Evolutionary conservation across 2,888 invertebrate species (phyloP).

Genomic region (Chymomyza fuscimana): DNA sequence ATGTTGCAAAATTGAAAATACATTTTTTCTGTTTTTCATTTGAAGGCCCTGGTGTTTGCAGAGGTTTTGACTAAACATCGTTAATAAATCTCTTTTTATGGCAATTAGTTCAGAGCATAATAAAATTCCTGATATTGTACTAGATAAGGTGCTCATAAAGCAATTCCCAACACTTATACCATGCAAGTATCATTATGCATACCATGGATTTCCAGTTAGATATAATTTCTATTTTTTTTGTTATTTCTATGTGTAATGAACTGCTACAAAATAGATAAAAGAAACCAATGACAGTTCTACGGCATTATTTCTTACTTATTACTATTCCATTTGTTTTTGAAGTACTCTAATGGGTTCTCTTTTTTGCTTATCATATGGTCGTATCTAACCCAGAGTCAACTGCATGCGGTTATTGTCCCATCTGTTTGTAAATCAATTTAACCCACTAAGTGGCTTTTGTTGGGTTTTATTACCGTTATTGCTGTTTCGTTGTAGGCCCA

Average conservation of each 20-base stretch:
- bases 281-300: not conserved
- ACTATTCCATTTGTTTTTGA: not conserved
- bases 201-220: not conserved
- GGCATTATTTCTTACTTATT: not conserved
- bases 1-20: too few species aligned
- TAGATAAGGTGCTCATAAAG: not conserved
- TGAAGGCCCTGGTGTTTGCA: too few species aligned
- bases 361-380: not conserved
- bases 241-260: not conserved
- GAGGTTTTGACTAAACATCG: too few species aligned
- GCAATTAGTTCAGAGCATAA: not conserved
- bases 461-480: conserved; percentile 23
- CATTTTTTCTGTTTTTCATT: too few species aligned
- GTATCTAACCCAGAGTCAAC: conserved; percentile 18
- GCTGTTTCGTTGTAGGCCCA: conserved; percentile 5
- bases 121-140: not conserved
- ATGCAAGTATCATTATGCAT: not conserved
- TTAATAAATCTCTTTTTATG: not conserved
- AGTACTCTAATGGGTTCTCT: not conserved
- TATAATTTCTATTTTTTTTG: not conserved
- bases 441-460: conserved; percentile 25
- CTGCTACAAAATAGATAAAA: not conserved
- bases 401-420: conserved; percentile 26
- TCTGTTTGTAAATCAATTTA: conserved; percentile 20
- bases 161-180: not conserved